phyloP scores from a whole-genome alignment of 2,797 vertebrate species.

The Notamacropus eugenii region DNA sequence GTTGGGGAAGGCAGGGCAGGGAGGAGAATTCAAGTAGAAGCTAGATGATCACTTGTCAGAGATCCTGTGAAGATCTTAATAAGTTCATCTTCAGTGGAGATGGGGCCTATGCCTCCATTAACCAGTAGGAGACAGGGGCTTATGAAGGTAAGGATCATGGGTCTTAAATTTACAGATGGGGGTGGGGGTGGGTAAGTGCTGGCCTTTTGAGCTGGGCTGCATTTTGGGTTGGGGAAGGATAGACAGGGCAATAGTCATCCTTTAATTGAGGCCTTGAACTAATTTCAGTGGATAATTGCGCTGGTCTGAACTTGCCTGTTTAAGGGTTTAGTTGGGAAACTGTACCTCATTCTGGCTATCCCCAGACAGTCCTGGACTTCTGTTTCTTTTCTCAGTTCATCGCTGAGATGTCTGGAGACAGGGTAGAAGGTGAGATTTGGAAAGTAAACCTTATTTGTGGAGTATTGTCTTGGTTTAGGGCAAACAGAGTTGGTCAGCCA shows the following conservation, averaged over 20 bases:
- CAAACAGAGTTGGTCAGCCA: not conserved
- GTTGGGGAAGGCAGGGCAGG: not conserved
- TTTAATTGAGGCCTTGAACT: slow-evolving; percentile 3
- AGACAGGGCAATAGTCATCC: not conserved
- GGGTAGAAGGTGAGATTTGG: not conserved
- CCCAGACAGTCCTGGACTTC: not conserved
- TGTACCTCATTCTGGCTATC: not conserved
- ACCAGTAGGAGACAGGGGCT: not conserved
- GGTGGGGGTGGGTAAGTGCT: not conserved
- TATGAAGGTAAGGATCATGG: not conserved
- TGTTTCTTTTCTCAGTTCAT: not conserved
- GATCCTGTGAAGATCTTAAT: not conserved
- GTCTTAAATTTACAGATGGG: not conserved
- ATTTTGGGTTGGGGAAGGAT: not conserved
- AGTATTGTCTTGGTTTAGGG: not conserved
- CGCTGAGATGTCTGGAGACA: not conserved
- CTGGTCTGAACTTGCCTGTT: not conserved
- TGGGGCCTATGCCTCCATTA: not conserved
- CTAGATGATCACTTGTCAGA: not conserved
- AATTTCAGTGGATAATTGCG: not conserved
- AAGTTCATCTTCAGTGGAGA: not conserved
- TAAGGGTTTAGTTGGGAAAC: not conserved
- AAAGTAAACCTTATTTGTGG: not conserved
- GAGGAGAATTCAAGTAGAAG: not conserved
- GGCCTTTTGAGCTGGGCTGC: not conserved